Base-by-base conservation (phyloP, 30 jellyfish, hydroid and myxozoan genomes). In the Turritopsis dohrnii region DNA sequence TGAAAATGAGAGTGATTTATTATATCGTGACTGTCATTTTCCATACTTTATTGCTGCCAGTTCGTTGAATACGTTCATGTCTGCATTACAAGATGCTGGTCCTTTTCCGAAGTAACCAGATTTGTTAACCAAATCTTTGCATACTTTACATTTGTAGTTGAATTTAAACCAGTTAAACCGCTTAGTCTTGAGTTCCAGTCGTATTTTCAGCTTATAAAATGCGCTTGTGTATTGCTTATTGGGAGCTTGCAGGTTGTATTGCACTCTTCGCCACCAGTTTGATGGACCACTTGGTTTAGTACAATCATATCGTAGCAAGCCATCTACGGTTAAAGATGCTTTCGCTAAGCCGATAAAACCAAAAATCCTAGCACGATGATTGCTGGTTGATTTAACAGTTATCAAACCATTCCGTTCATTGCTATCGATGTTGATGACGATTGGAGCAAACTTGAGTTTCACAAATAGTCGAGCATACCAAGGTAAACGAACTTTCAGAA, bases 131-230 rank as follows among this genome's bases (percentile, higher is more conserved):
- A 88, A 26, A 54, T 88, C 83, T 28, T 88, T 85, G 90, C 91
- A 88, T 27, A 53, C 30, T 9, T 52, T 74, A 66, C 91, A 83
- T 8, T 80, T 84, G 73, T 82, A 88, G 65, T 83, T 53, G 30
- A 69, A 69, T 19, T 69, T 69, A 29, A 83, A 82, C 66, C 91
- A 75, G 18, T 79, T 83, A 18, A 83, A 65, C 74, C 52, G 83
- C 71, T 88, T 82, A 77, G 52, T 86, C 75, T 88, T 88, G 26
- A 82, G n/a, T 71, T 83, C 96, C 52, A 88, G 25, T 5, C 96
- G 86, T 1, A 88, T 80, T 21, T 83, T 86, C 41, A 88, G 71
- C 65, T 82, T 88, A 82, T 88, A 88, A 73, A 29, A 88, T 16
- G 71, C 69, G 27, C 79, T 88, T 71, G 84, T 82, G 88, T 66